Evolutionary conservation across 2,888 invertebrate genomes (phyloP), one percentile per base, ranked within the genome.

Genomic region (Gryllus longicercus): DNA sequence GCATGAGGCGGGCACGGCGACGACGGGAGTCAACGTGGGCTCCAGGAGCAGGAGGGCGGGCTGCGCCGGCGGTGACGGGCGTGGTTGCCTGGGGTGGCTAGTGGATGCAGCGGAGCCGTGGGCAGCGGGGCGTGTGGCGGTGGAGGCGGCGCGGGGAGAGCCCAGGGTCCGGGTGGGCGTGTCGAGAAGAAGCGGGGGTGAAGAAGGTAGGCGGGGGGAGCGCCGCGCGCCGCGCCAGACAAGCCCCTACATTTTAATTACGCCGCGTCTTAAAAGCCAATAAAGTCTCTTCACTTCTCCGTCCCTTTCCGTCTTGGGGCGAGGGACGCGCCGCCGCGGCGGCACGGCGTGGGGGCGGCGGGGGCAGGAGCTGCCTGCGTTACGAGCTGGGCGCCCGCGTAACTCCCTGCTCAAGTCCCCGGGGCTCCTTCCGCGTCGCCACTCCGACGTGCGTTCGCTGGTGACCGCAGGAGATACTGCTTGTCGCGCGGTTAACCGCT

Each of bases 181-280:
- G 77, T 1, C 50, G 50, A 50, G 50, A 38, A 11, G 51, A 63
- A n/a, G 63, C 63, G 63, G 63, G 1, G 63, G 63, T 18, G 63
- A 63, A 63, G 63, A 63, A 63, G 16, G 63, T 18, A 63, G n/a
- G 63, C 16, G n/a, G 63, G 63, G n/a, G n/a, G 63, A 63, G 12
- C 63, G n/a, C 14, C 63, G 63, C 63, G 63, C 74, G 49, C 25
- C 77, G 75, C 77, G 78, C 79, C 78, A 79, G 76, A 78, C 79
- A 74, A 77, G 16, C 78, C 79, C 81, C 81, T 81, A 82, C 82
- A 82, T 82, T 82, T 82, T 82, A 82, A 82, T 82, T 82, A 82
- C 82, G 81, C 79, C 81, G 51, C 82, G 81, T 82, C 82, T 82
- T 82, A 82, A 82, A 82, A 82, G 82, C 82, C 82, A 82, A 82